These are phyloP conservation scores for Sus scrofa DNA, from an alignment of 2,113 vertebrate genomes.

Conservation along the genomic window T2T-Sscrofa CM000812.6:71732501-71733000, in stretches of 20 bases:
- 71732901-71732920: neutral
- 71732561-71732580: neutral
- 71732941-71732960: neutral
- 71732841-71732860: neutral
- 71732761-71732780: neutral
- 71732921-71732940: neutral
- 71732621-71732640: neutral
- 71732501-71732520: neutral
- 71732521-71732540: neutral
- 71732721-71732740: neutral
- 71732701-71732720: neutral
- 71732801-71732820: neutral
- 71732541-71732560: neutral
- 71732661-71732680: neutral
- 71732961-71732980: neutral
- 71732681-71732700: neutral
- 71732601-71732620: neutral
- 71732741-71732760: neutral
- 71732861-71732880: neutral
- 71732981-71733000: neutral
- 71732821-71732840: neutral
- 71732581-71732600: neutral
- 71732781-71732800: neutral
- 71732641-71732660: neutral
- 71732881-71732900: neutral